phyloP scores from a whole-genome alignment of 2,888 invertebrate species.

The Drosophila hamatofila region DNA sequence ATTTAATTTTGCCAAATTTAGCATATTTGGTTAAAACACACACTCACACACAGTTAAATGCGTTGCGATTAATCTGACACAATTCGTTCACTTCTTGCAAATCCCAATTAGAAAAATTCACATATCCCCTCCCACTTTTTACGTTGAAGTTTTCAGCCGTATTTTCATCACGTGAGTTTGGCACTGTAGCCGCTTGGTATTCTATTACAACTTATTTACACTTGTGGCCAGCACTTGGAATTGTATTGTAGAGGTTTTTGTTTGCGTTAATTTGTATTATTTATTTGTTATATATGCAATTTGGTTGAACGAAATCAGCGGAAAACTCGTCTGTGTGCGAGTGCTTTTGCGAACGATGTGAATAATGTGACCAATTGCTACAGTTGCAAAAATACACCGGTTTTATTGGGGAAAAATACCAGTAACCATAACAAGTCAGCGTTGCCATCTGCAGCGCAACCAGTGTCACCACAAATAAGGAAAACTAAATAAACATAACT shows the following conservation, averaged over 20 bases:
- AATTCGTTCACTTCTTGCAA: constrained; percentile 38
- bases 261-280: constrained; percentile 54
- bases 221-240: constrained; percentile 38
- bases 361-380: constrained; percentile 17
- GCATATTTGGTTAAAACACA: constrained; percentile 17
- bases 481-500: neutral
- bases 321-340: constrained; percentile 61
- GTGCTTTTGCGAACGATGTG: constrained; percentile 52
- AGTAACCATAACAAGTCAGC: neutral
- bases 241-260: constrained; percentile 31
- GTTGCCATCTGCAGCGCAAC: constrained; percentile 24
- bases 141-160: constrained; percentile 55
- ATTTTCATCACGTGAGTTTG: constrained; percentile 78
- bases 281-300: constrained; percentile 59
- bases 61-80: neutral
- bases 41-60: neutral
- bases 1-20: constrained; percentile 17
- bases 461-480: constrained; percentile 22
- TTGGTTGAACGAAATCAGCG: constrained; percentile 65
- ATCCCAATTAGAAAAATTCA: constrained; percentile 71
- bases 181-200: constrained; percentile 28
- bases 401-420: constrained; percentile 13
- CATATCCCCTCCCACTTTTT: constrained; percentile 60
- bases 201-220: constrained; percentile 30
- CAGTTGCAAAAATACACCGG: neutral